Percentiles rank a stretch among this genome's conserved stretches.
phyloP scores from a whole-genome alignment of 2,797 vertebrate genomes.

The Crax fasciolata region DNA sequence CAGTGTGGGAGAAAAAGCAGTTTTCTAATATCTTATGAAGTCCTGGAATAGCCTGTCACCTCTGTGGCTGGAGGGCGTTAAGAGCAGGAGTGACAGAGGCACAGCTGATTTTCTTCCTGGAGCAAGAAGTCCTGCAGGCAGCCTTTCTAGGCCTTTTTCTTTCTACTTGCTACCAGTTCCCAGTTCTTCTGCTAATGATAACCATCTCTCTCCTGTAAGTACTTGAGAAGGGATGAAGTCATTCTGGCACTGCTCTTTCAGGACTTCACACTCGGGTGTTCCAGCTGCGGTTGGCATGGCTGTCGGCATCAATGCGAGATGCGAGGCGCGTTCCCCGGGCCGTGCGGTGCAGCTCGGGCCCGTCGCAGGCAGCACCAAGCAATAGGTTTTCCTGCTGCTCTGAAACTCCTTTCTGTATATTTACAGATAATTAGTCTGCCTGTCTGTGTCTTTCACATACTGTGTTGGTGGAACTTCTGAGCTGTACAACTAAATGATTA shows the following conservation, averaged over 20 bases:
- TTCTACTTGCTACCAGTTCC: not conserved
- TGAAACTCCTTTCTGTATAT: not conserved
- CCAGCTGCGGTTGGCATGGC: not conserved
- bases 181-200: not conserved
- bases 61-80: not conserved
- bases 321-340: not conserved
- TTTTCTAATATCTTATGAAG: not conserved
- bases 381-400: not conserved
- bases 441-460: not conserved
- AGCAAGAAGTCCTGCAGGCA: not conserved
- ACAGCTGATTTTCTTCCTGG: not conserved
- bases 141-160: not conserved
- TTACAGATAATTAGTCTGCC: not conserved
- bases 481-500: not conserved
- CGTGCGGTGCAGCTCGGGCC: constrained; percentile 4
- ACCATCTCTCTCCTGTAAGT: not conserved
- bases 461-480: constrained; percentile 25
- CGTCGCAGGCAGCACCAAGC: not conserved
- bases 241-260: not conserved
- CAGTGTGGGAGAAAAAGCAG: not conserved
- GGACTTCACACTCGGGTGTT: not conserved
- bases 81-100: not conserved
- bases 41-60: not conserved
- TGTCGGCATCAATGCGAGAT: constrained; percentile 35
- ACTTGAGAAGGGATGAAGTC: not conserved